Base-by-base conservation (phyloP, 2,797 vertebrate genomes). In the Taenioides sp. region DNA sequence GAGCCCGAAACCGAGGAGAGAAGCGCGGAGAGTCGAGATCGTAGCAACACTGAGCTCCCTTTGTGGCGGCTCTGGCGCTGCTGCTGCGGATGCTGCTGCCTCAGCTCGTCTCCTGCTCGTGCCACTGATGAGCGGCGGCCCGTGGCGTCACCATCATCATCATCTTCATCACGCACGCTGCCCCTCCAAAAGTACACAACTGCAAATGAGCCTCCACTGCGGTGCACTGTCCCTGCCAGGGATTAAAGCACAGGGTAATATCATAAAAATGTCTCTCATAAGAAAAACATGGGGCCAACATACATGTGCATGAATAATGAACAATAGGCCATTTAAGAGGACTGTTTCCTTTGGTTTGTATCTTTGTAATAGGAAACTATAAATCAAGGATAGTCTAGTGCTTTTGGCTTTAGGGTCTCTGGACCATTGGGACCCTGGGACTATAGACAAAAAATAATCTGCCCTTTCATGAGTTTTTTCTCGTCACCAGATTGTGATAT, bases 61-160 rank as follows among this genome's bases (percentile, higher is more conserved):
- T 95, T 94, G 87, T 94, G 95, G 89, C 92, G 94, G 79, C 92
- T 92, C 73, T 76, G 80, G 70, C 76, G 81, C 37, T 82, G 77
- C 70, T 52, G 84, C 27, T 69, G 80, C 27, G 60, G 65, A 93
- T 73, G 78, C 72, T 93, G 84, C 70, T 93, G 88, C 71, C 77
- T 84, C 70, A 75, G 76, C 65, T 72, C 66, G 55, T 70, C 69
- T 81, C 79, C 76, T 67, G 76, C 80, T 85, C 81, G 82, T 80
- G 82, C 80, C 83, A 81, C 81, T 55, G 55, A 73, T 70, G 69
- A 67, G 83, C 83, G 75, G 84, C 79, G 74, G 88, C 72, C 72
- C 72, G 76, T 91, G 89, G 82, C 92, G 87, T 92, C 91, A 94
- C 81, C 88, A 84, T 86, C 81, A 66, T 77, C 80, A 69, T 59